Conservation (phyloP, 1,140 invertebrate species). For the Drosophila lini region DNA sequence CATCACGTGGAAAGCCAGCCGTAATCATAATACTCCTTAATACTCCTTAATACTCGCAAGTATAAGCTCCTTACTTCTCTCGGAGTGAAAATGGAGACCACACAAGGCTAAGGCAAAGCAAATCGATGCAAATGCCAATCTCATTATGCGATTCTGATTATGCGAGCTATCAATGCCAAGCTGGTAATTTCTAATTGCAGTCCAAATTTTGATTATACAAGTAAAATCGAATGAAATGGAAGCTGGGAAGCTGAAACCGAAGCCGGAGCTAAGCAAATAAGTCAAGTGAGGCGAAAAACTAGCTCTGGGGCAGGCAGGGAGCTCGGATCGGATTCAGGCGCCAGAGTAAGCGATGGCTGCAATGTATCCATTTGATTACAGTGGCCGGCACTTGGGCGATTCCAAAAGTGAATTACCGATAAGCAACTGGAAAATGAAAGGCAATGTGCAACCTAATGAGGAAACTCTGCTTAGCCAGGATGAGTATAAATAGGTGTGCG, state of each 20-base stretch:
- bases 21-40: background rate
- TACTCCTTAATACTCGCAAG: background rate
- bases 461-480: constrained; percentile 12
- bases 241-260: constrained; percentile 5
- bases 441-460: constrained; percentile 52
- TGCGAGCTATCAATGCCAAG: constrained; percentile 30
- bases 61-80: background rate
- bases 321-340: background rate
- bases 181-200: constrained; percentile 66
- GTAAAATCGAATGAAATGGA: constrained; percentile 32
- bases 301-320: constrained; percentile 13
- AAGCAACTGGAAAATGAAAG: constrained; percentile 68
- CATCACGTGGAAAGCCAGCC: background rate
- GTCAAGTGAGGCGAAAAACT: constrained; percentile 59
- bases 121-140: constrained; percentile 37
- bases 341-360: constrained; percentile 30
- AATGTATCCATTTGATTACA: constrained; percentile 66
- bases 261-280: constrained; percentile 60
- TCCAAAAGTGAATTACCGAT: constrained; percentile 73
- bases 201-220: constrained; percentile 61
- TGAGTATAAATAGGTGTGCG: constrained; percentile 11
- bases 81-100: background rate
- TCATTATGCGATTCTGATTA: constrained; percentile 39
- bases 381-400: constrained; percentile 24
- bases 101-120: constrained; percentile 7